Percentiles rank a stretch among this genome's conserved stretches.
These are phyloP conservation scores for Zaprionus ornatus DNA, from an alignment of 1,140 invertebrate species.

Conservation along the genomic window DNA sequence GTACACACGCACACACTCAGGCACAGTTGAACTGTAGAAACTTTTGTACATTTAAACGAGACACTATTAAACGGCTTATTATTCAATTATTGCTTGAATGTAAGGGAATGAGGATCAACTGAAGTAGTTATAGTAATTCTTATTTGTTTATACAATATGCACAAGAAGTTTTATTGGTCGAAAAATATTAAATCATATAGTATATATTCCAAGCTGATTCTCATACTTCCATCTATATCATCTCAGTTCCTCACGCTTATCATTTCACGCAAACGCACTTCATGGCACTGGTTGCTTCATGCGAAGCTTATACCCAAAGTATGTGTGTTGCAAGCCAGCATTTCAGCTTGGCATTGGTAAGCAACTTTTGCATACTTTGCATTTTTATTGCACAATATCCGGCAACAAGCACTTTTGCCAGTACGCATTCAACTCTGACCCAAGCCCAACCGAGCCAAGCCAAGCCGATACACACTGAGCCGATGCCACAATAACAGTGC, in stretches of 20 bases:
- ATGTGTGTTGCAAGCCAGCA: background rate
- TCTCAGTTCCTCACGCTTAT: constrained; percentile 12
- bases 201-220: too few species aligned
- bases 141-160: background rate
- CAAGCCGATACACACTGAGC: constrained; percentile 32
- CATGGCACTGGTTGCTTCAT: background rate
- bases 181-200: too few species aligned
- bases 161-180: too few species aligned
- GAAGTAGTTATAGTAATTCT: background rate
- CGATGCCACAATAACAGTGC: constrained; percentile 49
- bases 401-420: constrained; percentile 66
- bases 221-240: too few species aligned
- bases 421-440: constrained; percentile 63
- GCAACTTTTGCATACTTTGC: constrained; percentile 70
- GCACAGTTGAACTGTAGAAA: constrained; percentile 23
- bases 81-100: background rate
- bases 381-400: constrained; percentile 81
- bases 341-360: constrained; percentile 11
- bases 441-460: constrained; percentile 21
- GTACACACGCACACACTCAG: background rate
- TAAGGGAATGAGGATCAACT: background rate
- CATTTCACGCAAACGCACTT: constrained; percentile 8
- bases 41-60: background rate
- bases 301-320: constrained; percentile 2
- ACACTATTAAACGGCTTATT: background rate